These are phyloP conservation scores for Drosophila tropicalis DNA, from an alignment of 1,140 invertebrate species.

Conservation along the genomic window DNA sequence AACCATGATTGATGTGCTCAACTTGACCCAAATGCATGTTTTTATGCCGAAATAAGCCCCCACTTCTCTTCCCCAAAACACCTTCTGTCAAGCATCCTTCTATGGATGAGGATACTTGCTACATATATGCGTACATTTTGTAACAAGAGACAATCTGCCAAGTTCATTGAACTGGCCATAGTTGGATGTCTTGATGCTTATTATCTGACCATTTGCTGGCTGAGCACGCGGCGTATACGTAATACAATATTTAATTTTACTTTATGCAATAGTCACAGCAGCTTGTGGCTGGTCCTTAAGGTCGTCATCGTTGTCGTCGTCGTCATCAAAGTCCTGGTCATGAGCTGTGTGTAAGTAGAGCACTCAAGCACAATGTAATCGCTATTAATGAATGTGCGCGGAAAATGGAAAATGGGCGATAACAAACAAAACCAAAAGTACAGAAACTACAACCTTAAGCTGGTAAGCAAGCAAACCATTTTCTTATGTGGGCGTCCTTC, in stretches of 20 bases:
- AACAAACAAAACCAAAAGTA: slow-evolving; percentile 38
- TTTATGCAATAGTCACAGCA: slow-evolving; percentile 50
- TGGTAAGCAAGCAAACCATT: neutral
- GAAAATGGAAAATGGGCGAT: slow-evolving; percentile 54
- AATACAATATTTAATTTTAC: slow-evolving; percentile 71
- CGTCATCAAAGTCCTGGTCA: slow-evolving; percentile 1
- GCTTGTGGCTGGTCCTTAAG: neutral
- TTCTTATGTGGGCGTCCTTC: slow-evolving; percentile 14
- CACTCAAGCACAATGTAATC: slow-evolving; percentile 67
- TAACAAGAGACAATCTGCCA: slow-evolving; percentile 20
- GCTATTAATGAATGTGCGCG: slow-evolving; percentile 62
- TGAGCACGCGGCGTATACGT: slow-evolving; percentile 63
- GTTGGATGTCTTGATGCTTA: slow-evolving; percentile 46
- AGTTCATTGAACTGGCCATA: slow-evolving; percentile 28
- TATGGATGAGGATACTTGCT: neutral
- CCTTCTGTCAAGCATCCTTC: slow-evolving; percentile 31
- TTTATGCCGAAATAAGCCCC: slow-evolving; percentile 67
- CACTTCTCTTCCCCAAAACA: slow-evolving; percentile 17
- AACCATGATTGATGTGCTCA: slow-evolving; percentile 75
- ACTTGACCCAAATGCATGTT: slow-evolving; percentile 78
- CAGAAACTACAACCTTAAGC: slow-evolving; percentile 14
- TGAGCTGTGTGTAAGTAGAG: slow-evolving; percentile 22
- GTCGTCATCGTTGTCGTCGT: neutral
- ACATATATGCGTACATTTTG: slow-evolving; percentile 9
- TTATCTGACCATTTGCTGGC: slow-evolving; percentile 69